Percentiles rank a stretch among this genome's conserved stretches.
These are phyloP conservation scores for Wasmannia auropunctata DNA, from an alignment of 1,140 invertebrate species.

Conservation along the genomic window DNA sequence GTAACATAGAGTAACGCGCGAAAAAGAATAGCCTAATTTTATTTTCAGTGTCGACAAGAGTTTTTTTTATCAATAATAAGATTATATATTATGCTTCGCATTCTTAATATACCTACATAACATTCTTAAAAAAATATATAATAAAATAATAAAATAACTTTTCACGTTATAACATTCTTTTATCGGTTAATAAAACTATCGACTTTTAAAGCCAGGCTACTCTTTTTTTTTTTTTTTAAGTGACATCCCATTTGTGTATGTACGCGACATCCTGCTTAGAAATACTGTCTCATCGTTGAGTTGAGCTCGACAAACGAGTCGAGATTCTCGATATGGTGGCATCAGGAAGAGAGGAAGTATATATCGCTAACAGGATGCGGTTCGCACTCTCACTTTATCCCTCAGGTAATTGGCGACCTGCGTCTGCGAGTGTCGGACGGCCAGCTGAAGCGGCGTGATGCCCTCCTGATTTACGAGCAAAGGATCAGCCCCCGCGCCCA, in stretches of 20 bases:
- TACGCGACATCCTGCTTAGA: conserved; percentile 42
- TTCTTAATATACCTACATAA: conserved; percentile 6
- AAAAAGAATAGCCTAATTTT: neutral
- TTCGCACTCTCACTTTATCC: conserved; percentile 80
- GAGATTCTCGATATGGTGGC: conserved; percentile 19
- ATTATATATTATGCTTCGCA: neutral
- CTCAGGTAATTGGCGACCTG: conserved; percentile 87
- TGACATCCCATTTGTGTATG: neutral
- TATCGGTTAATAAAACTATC: conserved; percentile 7
- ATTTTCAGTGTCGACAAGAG: neutral
- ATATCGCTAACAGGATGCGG: conserved; percentile 72
- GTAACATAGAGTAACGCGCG: neutral
- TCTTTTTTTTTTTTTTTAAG: too few species aligned
- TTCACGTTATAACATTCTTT: conserved; percentile 18
- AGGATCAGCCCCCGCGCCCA: conserved; percentile 90
- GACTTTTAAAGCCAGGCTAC: neutral
- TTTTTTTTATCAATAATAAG: conserved; percentile 30
- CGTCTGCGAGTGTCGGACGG: conserved; percentile 86
- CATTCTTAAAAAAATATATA: conserved; percentile 27
- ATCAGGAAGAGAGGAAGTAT: neutral
- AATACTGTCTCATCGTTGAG: conserved; percentile 55
- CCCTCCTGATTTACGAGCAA: conserved; percentile 90
- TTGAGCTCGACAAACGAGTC: conserved; percentile 1
- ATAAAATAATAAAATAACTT: conserved; percentile 39
- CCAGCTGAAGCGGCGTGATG: conserved; percentile 88